Evolutionary conservation across 2,888 invertebrate species (phyloP).

Genomic region (Latheticus oryzae): DNA sequence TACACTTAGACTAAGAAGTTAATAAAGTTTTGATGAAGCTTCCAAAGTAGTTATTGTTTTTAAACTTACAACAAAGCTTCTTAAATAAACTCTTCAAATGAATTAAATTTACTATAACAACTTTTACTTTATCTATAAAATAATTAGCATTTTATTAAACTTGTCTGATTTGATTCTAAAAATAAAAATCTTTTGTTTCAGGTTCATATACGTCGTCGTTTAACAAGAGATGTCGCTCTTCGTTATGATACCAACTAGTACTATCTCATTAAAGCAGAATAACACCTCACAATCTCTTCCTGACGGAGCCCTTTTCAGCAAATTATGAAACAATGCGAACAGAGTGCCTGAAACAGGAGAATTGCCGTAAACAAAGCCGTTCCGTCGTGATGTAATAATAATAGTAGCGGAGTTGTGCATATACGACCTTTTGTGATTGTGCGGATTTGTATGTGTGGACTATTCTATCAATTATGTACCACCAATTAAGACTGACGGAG

Average conservation of each 20-base stretch:
- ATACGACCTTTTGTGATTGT: slow-evolving; percentile 29
- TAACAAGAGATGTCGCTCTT: slow-evolving; percentile 20
- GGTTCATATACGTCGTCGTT: slow-evolving; percentile 5
- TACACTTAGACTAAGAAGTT: too few species aligned
- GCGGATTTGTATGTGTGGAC: slow-evolving; percentile 29
- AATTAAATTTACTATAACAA: too few species aligned
- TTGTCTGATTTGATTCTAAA: too few species aligned
- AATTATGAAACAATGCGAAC: slow-evolving; percentile 41
- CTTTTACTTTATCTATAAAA: too few species aligned
- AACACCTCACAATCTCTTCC: slow-evolving; percentile 37
- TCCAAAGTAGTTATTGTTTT: too few species aligned
- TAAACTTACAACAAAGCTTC: too few species aligned
- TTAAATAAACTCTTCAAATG: too few species aligned
- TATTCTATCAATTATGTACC: slow-evolving; percentile 30
- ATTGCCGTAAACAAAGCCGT: slow-evolving; percentile 42
- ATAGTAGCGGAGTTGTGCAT: slow-evolving; percentile 34
- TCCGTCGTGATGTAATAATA: slow-evolving; percentile 42
- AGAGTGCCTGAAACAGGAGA: slow-evolving; percentile 32
- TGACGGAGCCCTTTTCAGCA: slow-evolving; percentile 33
- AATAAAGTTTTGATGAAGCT: too few species aligned
- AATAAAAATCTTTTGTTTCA: slow-evolving; percentile 24
- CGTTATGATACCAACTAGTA: slow-evolving; percentile 34
- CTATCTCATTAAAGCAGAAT: slow-evolving; percentile 37
- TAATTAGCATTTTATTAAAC: too few species aligned
- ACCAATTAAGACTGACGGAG: slow-evolving; percentile 26